These are phyloP conservation scores for Drosophila bipectinata DNA, from an alignment of 1,140 invertebrate genomes.

Conservation along the genomic window DNA sequence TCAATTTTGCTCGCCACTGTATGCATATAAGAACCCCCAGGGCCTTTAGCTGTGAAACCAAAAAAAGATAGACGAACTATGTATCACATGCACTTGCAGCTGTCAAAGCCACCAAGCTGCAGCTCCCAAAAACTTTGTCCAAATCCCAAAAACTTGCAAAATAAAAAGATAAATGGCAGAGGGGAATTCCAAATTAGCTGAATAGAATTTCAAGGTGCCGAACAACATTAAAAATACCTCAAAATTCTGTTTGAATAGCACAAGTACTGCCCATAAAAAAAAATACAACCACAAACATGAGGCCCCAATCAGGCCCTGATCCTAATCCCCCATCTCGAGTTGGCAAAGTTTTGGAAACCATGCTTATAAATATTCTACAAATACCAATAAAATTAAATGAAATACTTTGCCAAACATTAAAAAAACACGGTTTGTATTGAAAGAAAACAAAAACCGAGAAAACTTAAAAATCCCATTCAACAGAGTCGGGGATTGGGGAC, in stretches of 20 bases:
- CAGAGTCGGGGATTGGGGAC: conserved; percentile 5
- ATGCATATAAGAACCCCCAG: neutral
- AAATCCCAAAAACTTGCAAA: conserved; percentile 1
- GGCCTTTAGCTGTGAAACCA: neutral
- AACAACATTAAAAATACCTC: neutral
- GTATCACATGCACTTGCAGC: conserved; percentile 51
- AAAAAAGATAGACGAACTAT: neutral
- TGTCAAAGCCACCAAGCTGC: conserved; percentile 65
- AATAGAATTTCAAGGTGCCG: neutral
- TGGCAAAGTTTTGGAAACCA: conserved; percentile 9
- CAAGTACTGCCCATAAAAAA: conserved; percentile 6
- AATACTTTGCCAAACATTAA: conserved; percentile 55
- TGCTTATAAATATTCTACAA: conserved; percentile 72
- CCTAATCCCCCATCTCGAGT: neutral
- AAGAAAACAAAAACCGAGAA: conserved; percentile 38
- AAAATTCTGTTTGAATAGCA: neutral
- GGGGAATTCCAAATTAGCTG: neutral
- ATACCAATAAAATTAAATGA: conserved; percentile 59
- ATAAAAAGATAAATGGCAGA: conserved; percentile 8
- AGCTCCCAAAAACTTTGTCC: conserved; percentile 27
- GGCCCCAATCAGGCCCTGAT: conserved; percentile 24
- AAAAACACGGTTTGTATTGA: conserved; percentile 9
- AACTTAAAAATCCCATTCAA: conserved; percentile 61
- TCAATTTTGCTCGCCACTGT: too few species aligned
- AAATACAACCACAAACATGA: conserved; percentile 12